These are phyloP conservation scores for Lophura nycthemera DNA, from an alignment of 2,113 vertebrate genomes.

Conservation along the genomic window DNA sequence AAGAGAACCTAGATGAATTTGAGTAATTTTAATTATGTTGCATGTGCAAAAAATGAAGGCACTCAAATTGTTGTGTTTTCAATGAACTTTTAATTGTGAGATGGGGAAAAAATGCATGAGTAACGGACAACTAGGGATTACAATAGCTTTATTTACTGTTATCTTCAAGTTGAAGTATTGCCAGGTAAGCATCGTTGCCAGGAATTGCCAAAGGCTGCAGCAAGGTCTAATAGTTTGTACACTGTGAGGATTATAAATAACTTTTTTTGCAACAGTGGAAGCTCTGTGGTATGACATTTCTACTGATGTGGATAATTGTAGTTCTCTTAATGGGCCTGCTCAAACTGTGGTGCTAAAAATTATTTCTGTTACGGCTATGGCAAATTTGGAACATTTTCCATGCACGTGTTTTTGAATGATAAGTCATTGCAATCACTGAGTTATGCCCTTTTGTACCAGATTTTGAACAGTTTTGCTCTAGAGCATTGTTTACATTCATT, in stretches of 20 bases:
- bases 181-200: neutral
- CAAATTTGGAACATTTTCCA: neutral
- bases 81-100: neutral
- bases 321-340: slow-evolving; percentile 11
- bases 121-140: neutral
- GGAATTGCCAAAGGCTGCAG: neutral
- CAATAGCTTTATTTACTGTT: neutral
- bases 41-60: neutral
- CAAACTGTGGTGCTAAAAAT: neutral
- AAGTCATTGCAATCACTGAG: neutral
- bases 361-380: neutral
- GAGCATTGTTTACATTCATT: neutral
- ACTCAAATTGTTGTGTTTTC: neutral
- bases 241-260: neutral
- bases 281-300: neutral
- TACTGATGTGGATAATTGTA: neutral
- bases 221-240: neutral
- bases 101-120: neutral
- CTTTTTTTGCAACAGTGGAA: neutral
- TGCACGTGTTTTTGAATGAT: neutral
- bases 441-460: neutral
- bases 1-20: neutral
- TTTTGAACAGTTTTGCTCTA: neutral
- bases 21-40: neutral
- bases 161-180: neutral